A percentile compares a stretch with the other conserved stretches of the same genome.
These are phyloP conservation scores for Drosophila paramelanica DNA, from an alignment of 2,888 invertebrate species.

Conservation along the genomic window DNA sequence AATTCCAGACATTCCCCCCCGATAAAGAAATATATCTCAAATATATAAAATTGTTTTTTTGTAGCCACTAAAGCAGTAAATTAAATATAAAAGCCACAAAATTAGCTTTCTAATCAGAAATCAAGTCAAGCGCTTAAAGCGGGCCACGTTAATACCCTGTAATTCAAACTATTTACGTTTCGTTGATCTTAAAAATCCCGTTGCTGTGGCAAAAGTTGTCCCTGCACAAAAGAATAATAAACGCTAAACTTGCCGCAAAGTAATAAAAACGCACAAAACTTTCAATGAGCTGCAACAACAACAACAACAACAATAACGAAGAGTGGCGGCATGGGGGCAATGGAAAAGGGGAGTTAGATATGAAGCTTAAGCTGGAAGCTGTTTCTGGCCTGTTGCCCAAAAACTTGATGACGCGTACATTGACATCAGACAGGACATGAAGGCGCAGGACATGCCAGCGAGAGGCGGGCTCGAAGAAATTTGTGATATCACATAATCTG, in stretches of 20 bases:
- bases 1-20: too few species aligned
- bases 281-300: conserved; percentile 71
- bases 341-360: not conserved
- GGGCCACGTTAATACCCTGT: conserved; percentile 43
- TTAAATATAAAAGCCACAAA: conserved; percentile 2
- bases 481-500: conserved; percentile 76
- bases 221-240: conserved; percentile 56
- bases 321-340: not conserved
- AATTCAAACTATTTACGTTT: conserved; percentile 34
- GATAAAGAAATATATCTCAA: too few species aligned
- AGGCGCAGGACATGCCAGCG: conserved; percentile 6
- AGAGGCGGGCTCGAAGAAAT: conserved; percentile 40
- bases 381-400: conserved; percentile 73
- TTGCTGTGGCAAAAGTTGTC: conserved; percentile 5
- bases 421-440: conserved; percentile 35
- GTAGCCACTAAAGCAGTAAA: too few species aligned
- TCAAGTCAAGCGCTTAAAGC: conserved; percentile 2
- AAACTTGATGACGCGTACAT: conserved; percentile 70
- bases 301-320: not conserved
- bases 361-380: conserved; percentile 42
- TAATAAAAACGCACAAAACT: conserved; percentile 78
- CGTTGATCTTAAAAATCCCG: conserved; percentile 23
- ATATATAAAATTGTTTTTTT: too few species aligned
- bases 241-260: conserved; percentile 63
- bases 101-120: conserved; percentile 20